Percentiles rank a stretch among this genome's conserved stretches.
Conservation (phyloP, 2,113 vertebrate species). For the Mobula hypostoma region DNA sequence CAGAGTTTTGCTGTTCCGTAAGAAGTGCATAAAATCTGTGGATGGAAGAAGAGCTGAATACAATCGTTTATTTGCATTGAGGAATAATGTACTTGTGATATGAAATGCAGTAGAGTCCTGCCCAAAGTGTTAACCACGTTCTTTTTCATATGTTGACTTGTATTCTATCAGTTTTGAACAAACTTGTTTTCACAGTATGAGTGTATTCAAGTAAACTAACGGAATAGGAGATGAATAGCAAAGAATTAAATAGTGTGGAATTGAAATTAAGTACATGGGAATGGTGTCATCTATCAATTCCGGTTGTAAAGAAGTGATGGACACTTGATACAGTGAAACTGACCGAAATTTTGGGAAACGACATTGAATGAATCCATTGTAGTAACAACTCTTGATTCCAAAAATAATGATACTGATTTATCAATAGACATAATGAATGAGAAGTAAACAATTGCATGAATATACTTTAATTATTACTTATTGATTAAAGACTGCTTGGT, state of each 20-base stretch:
- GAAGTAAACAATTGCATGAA: neutral
- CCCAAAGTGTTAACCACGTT: neutral
- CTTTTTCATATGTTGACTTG: neutral
- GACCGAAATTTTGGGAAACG: neutral
- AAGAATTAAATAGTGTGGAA: neutral
- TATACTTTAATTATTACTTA: conserved; percentile 19
- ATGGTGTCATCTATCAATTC: neutral
- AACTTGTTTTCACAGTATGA: neutral
- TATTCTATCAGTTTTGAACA: neutral
- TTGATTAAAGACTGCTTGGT: neutral
- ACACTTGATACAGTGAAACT: neutral
- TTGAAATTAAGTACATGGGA: neutral
- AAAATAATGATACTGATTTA: neutral
- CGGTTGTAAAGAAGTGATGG: neutral
- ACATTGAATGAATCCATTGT: neutral
- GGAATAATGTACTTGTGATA: neutral
- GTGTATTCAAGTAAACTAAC: neutral
- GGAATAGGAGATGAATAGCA: neutral
- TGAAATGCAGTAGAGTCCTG: neutral
- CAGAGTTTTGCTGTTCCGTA: too few species aligned
- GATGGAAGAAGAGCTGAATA: neutral
- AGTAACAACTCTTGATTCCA: neutral
- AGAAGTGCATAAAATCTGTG: neutral
- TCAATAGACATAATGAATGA: neutral
- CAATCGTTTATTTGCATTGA: neutral